These are phyloP conservation scores for Trichacis sp. DNA, from an alignment of 2,888 invertebrate genomes.

Conservation along the genomic window DNA sequence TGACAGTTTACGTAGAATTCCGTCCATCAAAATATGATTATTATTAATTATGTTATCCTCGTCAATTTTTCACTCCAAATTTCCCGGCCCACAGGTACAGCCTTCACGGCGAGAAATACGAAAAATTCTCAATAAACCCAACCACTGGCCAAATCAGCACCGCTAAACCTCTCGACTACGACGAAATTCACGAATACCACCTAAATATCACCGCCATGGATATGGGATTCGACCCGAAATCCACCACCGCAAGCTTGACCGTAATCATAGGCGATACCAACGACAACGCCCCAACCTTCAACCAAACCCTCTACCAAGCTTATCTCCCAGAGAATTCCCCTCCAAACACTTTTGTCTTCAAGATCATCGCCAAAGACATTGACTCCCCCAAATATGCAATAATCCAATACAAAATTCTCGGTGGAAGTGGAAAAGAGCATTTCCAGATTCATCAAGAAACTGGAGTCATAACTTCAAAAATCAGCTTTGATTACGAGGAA, in stretches of 20 bases:
- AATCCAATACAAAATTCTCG: conserved; percentile 85
- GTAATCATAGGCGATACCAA: conserved; percentile 93
- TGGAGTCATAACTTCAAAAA: conserved; percentile 81
- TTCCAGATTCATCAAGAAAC: conserved; percentile 84
- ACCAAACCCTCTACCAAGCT: conserved; percentile 81
- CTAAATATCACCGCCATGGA: conserved; percentile 91
- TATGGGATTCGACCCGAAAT: conserved; percentile 83
- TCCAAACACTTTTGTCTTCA: conserved; percentile 79
- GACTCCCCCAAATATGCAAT: conserved; percentile 91
- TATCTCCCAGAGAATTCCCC: conserved; percentile 87
- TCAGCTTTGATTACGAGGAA: conserved; percentile 90
- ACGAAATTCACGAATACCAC: conserved; percentile 84
- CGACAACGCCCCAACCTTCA: conserved; percentile 91
- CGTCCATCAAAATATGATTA: no score
- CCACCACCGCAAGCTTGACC: conserved; percentile 83
- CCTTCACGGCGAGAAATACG: conserved; percentile 49
- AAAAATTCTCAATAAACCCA: conserved; percentile 79
- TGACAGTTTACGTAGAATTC: no score
- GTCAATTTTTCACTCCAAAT: no score
- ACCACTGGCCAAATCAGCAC: conserved; percentile 85
- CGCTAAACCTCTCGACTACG: conserved; percentile 85
- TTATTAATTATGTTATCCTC: no score
- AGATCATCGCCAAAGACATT: conserved; percentile 82
- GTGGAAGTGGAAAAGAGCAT: conserved; percentile 79
- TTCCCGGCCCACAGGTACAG: conserved; percentile 85